A percentile compares a stretch with the other conserved stretches of the same genome.
phyloP scores from a whole-genome alignment of 1,140 invertebrate species.

The Tetranychus cinnabarinus region DNA sequence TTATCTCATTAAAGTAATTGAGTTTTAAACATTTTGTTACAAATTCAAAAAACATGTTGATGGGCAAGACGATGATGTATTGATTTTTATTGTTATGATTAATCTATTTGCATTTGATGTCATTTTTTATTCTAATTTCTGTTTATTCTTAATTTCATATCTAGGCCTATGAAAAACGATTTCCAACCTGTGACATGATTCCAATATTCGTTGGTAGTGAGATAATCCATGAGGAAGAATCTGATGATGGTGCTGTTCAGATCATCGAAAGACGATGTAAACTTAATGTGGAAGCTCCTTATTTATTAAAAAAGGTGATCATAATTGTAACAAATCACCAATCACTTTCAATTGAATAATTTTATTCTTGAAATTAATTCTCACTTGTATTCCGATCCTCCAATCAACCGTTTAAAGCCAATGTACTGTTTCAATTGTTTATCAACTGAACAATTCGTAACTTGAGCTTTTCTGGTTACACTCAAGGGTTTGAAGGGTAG shows the following conservation, averaged over 20 bases:
- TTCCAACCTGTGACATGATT: constrained; percentile 81
- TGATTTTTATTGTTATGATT: too few species aligned
- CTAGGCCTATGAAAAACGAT: constrained; percentile 79
- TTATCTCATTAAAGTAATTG: too few species aligned
- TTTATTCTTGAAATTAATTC: constrained; percentile 1
- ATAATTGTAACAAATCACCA: not conserved
- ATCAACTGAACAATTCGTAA: too few species aligned
- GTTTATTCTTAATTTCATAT: not conserved
- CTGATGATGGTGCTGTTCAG: constrained; percentile 49
- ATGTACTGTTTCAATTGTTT: too few species aligned
- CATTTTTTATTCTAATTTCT: too few species aligned
- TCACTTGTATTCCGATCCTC: not conserved
- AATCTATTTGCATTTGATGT: too few species aligned
- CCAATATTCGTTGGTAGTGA: constrained; percentile 80
- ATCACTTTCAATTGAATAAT: not conserved
- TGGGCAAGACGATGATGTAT: too few species aligned
- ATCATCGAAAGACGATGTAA: constrained; percentile 71
- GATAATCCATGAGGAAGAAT: constrained; percentile 47
- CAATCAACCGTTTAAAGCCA: too few species aligned
- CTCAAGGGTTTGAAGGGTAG: too few species aligned
- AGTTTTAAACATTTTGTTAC: too few species aligned
- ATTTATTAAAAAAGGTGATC: constrained; percentile 71
- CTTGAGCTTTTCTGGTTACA: too few species aligned
- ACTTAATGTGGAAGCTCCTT: constrained; percentile 80
- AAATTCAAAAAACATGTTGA: too few species aligned